Base-by-base conservation (phyloP, 1,140 invertebrate genomes). In the Philopotamus ludificatus region DNA sequence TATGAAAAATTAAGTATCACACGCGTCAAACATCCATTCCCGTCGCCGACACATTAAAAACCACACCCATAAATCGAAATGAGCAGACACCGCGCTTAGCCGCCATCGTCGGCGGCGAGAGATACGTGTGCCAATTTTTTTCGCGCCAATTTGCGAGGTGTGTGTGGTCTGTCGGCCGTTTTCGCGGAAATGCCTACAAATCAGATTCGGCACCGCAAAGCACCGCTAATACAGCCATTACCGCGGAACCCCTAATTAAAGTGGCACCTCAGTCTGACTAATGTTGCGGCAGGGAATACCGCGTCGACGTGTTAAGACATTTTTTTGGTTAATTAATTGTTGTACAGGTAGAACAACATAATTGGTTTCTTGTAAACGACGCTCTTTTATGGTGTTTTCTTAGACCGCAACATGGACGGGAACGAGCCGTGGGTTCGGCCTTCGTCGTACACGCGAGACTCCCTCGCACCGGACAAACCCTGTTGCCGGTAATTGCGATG, bases 211-310 rank as follows among this genome's bases (percentile, higher is more conserved):
- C 41, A 68, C 66, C 66, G 66, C 66, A 68, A 68, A 68, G 57
- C 65, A 68, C 59, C 62, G 51, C 66, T 68, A 68, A 68, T 68
- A 68, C 65, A 68, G 66, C 63, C 57, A 68, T 68, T 68, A 68
- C 20, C 47, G 57, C 16, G 41, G 21, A 65, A 64, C 66, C 66
- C 54, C 65, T 65, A 68, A 68, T 68, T 68, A 68, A 64, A 57
- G 61, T 60, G 66, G 62, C 66, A 68, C 66, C 66, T 68, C 49
- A 34, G 21, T 12, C 39, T 60, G 57, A 60, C 57, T 60, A 47
- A 60, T 60, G 57, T 60, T 57, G 53, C 57, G 41, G 57, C 39
- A 60, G 57, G 57, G 41, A 60, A 60, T 60, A 44, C 57, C 57
- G 21, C 42, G 25, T 34, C 26, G 26, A 60, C 41, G 57, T 60